Evolutionary conservation across 2,797 vertebrate genomes (phyloP), one percentile per base, ranked within the genome.

Genomic region (Merluccius polli): DNA sequence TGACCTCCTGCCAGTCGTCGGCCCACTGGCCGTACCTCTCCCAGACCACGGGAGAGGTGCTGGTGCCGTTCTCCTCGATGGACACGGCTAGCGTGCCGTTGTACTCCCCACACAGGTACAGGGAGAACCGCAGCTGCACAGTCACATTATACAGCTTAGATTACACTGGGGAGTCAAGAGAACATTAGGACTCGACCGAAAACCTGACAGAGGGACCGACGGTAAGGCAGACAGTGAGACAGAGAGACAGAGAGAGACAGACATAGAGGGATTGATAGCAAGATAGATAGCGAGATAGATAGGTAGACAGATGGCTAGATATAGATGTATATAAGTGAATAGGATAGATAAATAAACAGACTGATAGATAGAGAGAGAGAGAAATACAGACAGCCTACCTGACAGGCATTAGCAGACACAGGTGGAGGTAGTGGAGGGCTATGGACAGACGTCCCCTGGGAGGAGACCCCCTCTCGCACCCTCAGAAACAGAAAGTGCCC

Each of bases 401-500:
- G 94, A 78, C 95, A 96, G 72, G 75, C 80, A 70, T 79, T 80
- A 9, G 83, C 85, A 16, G 94, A 89, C 72, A 94, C 81, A 1
- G 87, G 92, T 21, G 84, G 82, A 78, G 95, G 95, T 81, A 97
- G 91, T 70, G 77, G 82, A 27, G 81, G 75, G 71, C 96, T 96
- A 76, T 91, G 88, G 82, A 94, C 81, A 65, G 85, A 90, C 0
- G 94, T 94, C 75, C 89, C 75, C 3, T 80, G 90, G 0, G 75
- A 79, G 1, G 88, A 87, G 72, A 83, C 79, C 63, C 78, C 87
- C 78, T 90, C 91, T 76, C 89, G 86, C 32, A 95, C 90, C 81
- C 88, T 90, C 72, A 97, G 84, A 79, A 95, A 94, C 74, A 97
- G 90, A 78, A 96, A 96, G 85, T 94, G 91, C 65, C 96, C 96